Evolutionary conservation across 2,888 invertebrate genomes (phyloP).

Genomic region (Dynastes maya): DNA sequence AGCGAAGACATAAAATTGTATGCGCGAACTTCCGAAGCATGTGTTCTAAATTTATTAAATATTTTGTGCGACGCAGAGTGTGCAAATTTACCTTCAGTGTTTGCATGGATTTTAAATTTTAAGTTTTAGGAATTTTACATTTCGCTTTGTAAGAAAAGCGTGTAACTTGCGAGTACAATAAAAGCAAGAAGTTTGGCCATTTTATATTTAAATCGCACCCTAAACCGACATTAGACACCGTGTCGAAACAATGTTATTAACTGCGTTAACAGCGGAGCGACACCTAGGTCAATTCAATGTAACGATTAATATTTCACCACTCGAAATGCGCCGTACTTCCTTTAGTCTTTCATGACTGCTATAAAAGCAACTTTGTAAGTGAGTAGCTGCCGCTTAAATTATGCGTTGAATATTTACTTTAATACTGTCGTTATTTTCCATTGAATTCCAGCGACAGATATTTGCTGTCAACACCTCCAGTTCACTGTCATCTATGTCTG

Average conservation of each 20-base stretch:
- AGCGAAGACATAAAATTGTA: no score
- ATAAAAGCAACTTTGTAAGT: constrained; percentile 36
- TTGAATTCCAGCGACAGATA: constrained; percentile 4
- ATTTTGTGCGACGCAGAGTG: no score
- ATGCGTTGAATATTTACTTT: constrained; percentile 34
- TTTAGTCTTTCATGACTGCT: constrained; percentile 17
- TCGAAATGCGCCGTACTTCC: constrained; percentile 8
- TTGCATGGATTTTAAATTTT: no score
- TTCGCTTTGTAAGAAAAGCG: neutral
- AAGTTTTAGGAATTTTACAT: neutral
- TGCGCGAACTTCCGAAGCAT: no score
- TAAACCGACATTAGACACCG: neutral
- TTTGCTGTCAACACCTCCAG: neutral
- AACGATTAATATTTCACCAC: constrained; percentile 27
- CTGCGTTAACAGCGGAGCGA: neutral
- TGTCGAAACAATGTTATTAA: constrained; percentile 8
- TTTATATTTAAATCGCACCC: constrained; percentile 5
- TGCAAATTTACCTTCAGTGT: no score
- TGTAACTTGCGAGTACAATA: neutral
- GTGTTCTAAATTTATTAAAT: no score
- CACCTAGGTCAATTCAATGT: constrained; percentile 14
- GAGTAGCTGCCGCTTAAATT: constrained; percentile 23
- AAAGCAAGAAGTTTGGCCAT: neutral
- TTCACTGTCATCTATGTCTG: constrained; percentile 14
- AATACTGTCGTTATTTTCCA: neutral